phyloP scores from a whole-genome alignment of 92 coral and sea anemone species.

The Meandrina meandrites region DNA sequence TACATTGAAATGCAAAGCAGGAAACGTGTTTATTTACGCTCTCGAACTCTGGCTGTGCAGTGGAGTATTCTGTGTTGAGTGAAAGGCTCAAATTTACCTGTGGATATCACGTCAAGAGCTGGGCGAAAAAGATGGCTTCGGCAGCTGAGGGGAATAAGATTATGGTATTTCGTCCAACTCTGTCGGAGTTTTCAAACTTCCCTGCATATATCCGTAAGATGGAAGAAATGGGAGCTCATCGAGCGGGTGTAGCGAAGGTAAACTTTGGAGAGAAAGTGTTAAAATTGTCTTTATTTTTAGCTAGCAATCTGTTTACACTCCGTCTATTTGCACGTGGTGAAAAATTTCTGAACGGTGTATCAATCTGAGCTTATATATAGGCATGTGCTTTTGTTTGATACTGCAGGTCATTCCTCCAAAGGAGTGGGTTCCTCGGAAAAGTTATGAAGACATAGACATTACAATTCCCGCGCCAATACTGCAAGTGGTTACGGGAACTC shows the following conservation, averaged over 20 bases:
- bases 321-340: slow-evolving; percentile 8
- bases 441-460: slow-evolving; percentile 75
- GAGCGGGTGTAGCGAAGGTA: slow-evolving; percentile 96
- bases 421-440: slow-evolving; percentile 89
- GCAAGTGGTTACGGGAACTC: slow-evolving; percentile 94
- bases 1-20: slow-evolving; percentile 26
- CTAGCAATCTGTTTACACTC: slow-evolving; percentile 12
- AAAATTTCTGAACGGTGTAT: background rate
- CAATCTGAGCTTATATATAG: background rate
- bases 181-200: slow-evolving; percentile 88
- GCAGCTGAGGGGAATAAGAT: slow-evolving; percentile 72
- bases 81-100: background rate
- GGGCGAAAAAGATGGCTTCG: slow-evolving; percentile 66
- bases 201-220: slow-evolving; percentile 88
- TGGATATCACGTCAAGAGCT: background rate
- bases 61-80: background rate
- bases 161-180: slow-evolving; percentile 96
- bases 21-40: slow-evolving; percentile 17
- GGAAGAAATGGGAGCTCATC: slow-evolving; percentile 94
- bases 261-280: background rate
- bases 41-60: slow-evolving; percentile 7
- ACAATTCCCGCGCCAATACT: slow-evolving; percentile 93
- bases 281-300: background rate
- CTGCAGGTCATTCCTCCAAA: slow-evolving; percentile 93
- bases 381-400: slow-evolving; percentile 6